Evolutionary conservation across 2,888 invertebrate species (phyloP).

Genomic region (Andrena haemorrhoa): DNA sequence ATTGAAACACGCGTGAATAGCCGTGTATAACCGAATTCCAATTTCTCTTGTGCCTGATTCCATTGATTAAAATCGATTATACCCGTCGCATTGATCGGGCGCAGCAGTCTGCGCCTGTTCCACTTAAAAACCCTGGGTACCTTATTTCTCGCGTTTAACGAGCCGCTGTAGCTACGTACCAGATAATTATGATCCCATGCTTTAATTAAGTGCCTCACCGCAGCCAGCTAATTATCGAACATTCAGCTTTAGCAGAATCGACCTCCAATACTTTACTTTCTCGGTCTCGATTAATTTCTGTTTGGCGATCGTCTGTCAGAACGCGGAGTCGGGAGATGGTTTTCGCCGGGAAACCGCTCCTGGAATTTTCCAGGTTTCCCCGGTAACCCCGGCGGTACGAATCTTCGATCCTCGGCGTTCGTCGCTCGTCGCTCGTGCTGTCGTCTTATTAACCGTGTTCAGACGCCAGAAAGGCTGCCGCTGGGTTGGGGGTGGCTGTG

Average conservation of each 20-base stretch:
- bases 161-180: no score
- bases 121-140: no score
- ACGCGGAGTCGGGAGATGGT: not conserved
- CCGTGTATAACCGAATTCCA: no score
- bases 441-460: conserved; percentile 59
- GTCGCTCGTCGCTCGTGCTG: conserved; percentile 9
- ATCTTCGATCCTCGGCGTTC: conserved; percentile 24
- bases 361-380: conserved; percentile 40
- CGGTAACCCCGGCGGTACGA: conserved; percentile 33
- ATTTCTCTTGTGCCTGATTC: no score
- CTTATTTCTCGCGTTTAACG: no score
- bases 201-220: not conserved
- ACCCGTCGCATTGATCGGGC: no score
- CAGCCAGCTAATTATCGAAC: not conserved
- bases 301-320: conserved; percentile 7
- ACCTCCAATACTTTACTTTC: conserved; percentile 15
- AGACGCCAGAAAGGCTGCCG: conserved; percentile 29
- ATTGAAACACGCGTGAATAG: no score
- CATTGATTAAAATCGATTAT: no score
- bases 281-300: conserved; percentile 19
- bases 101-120: no score
- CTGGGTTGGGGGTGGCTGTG: conserved; percentile 16
- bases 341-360: conserved; percentile 2
- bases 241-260: not conserved
- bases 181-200: not conserved